phyloP scores from a whole-genome alignment of 2,888 invertebrate genomes.

The Tetragonula carbonaria region DNA sequence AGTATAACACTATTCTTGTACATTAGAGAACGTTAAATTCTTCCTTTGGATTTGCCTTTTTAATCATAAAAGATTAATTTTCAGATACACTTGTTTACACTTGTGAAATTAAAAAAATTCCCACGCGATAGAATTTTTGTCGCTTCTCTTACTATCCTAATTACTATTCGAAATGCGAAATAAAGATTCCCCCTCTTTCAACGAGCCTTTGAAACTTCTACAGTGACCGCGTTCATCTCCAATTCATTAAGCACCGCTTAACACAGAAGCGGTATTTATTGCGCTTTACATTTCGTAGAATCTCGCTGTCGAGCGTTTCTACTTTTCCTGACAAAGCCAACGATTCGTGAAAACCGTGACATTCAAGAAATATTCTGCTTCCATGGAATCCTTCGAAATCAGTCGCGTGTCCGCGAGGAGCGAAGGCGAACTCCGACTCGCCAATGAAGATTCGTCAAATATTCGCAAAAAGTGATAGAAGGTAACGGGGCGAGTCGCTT shows the following conservation, averaged over 20 bases:
- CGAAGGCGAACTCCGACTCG: not conserved
- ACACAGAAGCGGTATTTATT: not conserved
- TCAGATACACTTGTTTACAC: too few species aligned
- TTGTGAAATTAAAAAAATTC: not conserved
- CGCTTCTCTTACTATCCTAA: not conserved
- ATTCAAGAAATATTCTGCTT: not conserved
- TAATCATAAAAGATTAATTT: too few species aligned
- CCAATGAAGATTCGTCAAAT: not conserved
- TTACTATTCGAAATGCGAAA: not conserved
- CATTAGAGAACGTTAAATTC: too few species aligned
- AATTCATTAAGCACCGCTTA: not conserved
- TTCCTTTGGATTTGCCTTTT: too few species aligned
- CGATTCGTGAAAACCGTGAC: not conserved
- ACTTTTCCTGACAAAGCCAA: not conserved
- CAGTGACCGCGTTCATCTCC: constrained; percentile 2
- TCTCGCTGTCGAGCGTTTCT: not conserved
- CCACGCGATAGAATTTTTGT: not conserved
- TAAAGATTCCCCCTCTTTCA: not conserved
- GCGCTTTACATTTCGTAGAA: not conserved
- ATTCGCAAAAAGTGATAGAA: constrained; percentile 8
- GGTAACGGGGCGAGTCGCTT: not conserved
- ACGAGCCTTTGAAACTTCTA: not conserved
- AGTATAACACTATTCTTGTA: too few species aligned
- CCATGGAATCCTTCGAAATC: constrained; percentile 1
- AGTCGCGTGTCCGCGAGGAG: not conserved